A percentile compares a stretch with the other conserved stretches of the same genome.
Evolutionary conservation across 1,140 invertebrate genomes (phyloP).

Genomic region (Sycobia sp.): DNA sequence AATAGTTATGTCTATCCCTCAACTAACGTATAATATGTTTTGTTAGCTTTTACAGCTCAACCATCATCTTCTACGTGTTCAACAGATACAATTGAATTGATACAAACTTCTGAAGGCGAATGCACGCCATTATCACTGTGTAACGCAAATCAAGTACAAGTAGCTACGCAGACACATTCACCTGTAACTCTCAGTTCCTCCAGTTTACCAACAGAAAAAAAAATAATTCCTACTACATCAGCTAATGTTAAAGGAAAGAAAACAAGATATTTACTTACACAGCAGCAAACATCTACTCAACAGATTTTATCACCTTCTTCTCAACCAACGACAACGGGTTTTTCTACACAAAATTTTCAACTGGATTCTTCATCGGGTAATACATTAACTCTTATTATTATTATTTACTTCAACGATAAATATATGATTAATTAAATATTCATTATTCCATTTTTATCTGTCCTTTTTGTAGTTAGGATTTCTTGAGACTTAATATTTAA

Average conservation of each 20-base stretch:
- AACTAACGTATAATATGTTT: too few relatives aligned
- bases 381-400: slow-evolving; percentile 7
- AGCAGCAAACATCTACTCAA: slow-evolving; percentile 43
- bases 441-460: too few relatives aligned
- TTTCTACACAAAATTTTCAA: slow-evolving; percentile 57
- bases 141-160: slow-evolving; percentile 63
- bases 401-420: too few relatives aligned
- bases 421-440: too few relatives aligned
- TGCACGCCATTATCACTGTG: slow-evolving; percentile 46
- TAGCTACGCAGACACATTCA: slow-evolving; percentile 66
- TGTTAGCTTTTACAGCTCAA: slow-evolving; percentile 51
- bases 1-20: too few relatives aligned
- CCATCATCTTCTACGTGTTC: slow-evolving; percentile 44
- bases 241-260: slow-evolving; percentile 54
- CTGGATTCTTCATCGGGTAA: slow-evolving; percentile 60
- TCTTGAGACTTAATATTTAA: too few relatives aligned
- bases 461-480: too few relatives aligned
- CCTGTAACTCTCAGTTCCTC: slow-evolving; percentile 50
- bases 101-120: slow-evolving; percentile 44
- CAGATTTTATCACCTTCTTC: slow-evolving; percentile 48
- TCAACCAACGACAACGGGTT: slow-evolving; percentile 54
- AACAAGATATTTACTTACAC: slow-evolving; percentile 53
- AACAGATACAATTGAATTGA: slow-evolving; percentile 42
- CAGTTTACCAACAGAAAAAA: slow-evolving; percentile 48
- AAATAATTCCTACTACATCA: slow-evolving; percentile 54